Base-by-base conservation (phyloP, 2,113 vertebrate species). In the Colistium nudipinnis region DNA sequence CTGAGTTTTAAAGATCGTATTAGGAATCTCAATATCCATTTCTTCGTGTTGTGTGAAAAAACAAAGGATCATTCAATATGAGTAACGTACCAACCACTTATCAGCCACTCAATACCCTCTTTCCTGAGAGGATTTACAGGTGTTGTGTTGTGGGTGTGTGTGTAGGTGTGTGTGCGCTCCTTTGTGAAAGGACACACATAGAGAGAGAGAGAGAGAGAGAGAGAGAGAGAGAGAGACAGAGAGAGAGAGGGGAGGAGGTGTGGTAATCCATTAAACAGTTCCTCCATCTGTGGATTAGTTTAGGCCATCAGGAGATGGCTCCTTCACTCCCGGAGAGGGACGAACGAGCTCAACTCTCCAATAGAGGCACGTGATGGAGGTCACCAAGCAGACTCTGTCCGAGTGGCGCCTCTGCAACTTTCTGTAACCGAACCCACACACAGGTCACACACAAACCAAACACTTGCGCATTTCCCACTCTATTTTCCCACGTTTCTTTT, bases 231-330 rank as follows among this genome's bases (percentile, higher is more conserved):
- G 39, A 45, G 49, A 39, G 27, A 31, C 47, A 52, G 70, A 43
- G 25, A 36, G 27, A 54, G 57, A 48, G 45, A 24, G 76, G 9
- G 54, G 44, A 78, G 76, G 64, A 78, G 73, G 80, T 85, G 80
- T 83, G 88, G 81, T 88, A 90, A 92, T 92, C 91, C 85, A 90
- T 91, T 92, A 91, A 90, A 88, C 82, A 81, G 69, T 82, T 77
- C 67, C 64, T 85, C 91, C 89, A 91, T 92, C 89, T 86, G 62
- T 45, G 76, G 88, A 93, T 93, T 93, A 91, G 86, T 76, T 87
- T 70, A 77, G 83, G 78, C 86, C 90, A 89, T 93, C 89, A 92
- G 80, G 73, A 89, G 85, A 92, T 92, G 82, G 83, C 90, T 90
- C 73, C 81, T 86, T 84, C 82, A 63, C 77, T 86, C 78, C 85